Conservation (phyloP, 1,140 invertebrate species). For the Zaprionus gabonicus region DNA sequence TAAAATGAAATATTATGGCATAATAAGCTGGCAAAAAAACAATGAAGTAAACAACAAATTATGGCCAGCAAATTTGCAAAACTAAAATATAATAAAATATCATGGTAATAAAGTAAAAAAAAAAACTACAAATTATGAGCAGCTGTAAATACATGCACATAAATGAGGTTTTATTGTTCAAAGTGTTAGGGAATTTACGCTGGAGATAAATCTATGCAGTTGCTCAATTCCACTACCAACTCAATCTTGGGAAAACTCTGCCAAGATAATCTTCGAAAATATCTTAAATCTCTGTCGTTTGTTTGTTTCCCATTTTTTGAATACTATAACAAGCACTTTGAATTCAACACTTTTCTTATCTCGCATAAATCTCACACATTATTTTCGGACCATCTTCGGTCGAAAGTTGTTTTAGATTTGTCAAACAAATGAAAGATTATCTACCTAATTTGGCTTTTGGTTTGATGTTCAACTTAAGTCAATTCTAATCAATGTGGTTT, state of each 20-base stretch:
- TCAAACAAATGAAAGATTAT: constrained; percentile 13
- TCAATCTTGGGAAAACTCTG: constrained; percentile 5
- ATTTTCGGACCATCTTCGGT: background rate
- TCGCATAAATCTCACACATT: background rate
- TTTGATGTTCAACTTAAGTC: constrained; percentile 31
- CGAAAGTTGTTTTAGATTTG: background rate
- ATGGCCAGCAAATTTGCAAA: background rate
- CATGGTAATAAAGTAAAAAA: background rate
- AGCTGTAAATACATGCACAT: constrained; percentile 1
- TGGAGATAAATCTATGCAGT: background rate
- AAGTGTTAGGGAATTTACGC: background rate
- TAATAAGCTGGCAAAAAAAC: background rate
- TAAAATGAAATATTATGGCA: background rate
- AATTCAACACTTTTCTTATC: constrained; percentile 2
- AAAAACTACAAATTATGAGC: background rate
- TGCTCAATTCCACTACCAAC: background rate
- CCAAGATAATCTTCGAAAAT: background rate
- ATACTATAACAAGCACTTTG: background rate
- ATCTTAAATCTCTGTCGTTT: background rate
- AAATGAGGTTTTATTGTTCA: constrained; percentile 1
- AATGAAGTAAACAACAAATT: background rate
- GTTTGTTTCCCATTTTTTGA: background rate
- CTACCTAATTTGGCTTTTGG: constrained; percentile 5
- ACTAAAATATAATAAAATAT: constrained; percentile 1
- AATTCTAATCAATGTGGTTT: constrained; percentile 34